Base-by-base conservation (phyloP, 2,113 vertebrate species). In the Oostethus manadensis region DNA sequence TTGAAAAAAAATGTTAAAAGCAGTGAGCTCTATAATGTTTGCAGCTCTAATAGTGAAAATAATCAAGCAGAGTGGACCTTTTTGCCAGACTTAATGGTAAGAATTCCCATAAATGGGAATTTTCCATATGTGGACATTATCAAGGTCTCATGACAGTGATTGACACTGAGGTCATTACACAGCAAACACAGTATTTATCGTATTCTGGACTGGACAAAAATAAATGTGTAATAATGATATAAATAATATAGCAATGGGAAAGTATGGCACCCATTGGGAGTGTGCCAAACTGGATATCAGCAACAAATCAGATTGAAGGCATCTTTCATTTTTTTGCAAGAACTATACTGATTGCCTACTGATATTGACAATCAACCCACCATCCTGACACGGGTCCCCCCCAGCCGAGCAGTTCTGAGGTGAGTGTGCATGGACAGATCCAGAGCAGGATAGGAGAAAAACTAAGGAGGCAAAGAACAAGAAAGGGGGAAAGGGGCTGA, bases 311-410 rank as follows among this genome's bases (percentile, higher is more conserved):
- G 13, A 14, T 14, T 42, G 38, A 42, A 14, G 13, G 5, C 29
- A 33, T 33, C 29, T 26, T 26, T 26, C 35, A 9, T 38, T 9
- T 38, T 35, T 38, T 38, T 38, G 35, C 38, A 42, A 42, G 11
- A 42, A 42, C 3, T 33, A 4, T 33, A 42, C 3, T 42, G 2
- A 42, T 14, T 14, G 11, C 38, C 38, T 13, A 42, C 38, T 42
- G 38, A 14, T 42, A 14, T 42, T 42, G 11, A 42, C 35, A 38
- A 38, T 6, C 35, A 10, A 64, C 82, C 56, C 60, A 42, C 92
- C 92, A 62, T 89, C 88, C 40, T 81, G 70, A 79, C 92, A 93
- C 21, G 71, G 71, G 1, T 85, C 85, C 59, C 84, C 86, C 3
- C 44, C 29, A 1, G 87, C 80, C 0, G 85, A 74, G 58, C 91